A percentile compares a stretch with the other conserved stretches of the same genome.
Conservation (phyloP, 1,140 invertebrate species). For the Drosophila rufa region DNA sequence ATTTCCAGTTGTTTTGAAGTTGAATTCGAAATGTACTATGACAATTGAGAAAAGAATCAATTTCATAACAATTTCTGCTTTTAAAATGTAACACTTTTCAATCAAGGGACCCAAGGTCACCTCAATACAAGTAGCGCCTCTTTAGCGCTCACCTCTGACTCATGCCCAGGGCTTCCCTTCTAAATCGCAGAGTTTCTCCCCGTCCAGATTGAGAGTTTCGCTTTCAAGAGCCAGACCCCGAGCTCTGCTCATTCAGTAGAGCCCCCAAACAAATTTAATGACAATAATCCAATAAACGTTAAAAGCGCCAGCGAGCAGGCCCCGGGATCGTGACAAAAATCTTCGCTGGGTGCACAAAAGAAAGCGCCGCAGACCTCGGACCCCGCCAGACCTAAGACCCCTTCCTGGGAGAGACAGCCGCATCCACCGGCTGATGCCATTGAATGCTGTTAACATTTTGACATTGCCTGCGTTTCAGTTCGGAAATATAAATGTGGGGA, state of each 20-base stretch:
- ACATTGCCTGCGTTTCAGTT: slow-evolving; percentile 72
- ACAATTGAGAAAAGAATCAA: not conserved
- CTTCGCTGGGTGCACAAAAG: slow-evolving; percentile 63
- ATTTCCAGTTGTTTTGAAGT: not conserved
- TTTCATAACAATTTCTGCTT: not conserved
- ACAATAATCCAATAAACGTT: slow-evolving; percentile 83
- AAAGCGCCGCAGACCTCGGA: slow-evolving; percentile 62
- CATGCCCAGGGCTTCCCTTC: slow-evolving; percentile 32
- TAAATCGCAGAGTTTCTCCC: slow-evolving; percentile 26
- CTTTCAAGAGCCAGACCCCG: slow-evolving; percentile 57
- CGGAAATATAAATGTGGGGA: slow-evolving; percentile 29
- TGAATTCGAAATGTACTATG: slow-evolving; percentile 2
- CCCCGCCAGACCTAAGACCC: slow-evolving; percentile 34
- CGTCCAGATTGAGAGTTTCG: slow-evolving; percentile 49
- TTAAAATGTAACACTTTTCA: too few species aligned
- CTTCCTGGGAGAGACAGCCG: slow-evolving; percentile 19
- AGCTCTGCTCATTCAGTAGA: slow-evolving; percentile 16
- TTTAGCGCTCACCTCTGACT: slow-evolving; percentile 63
- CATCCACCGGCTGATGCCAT: slow-evolving; percentile 13
- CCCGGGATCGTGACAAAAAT: slow-evolving; percentile 77
- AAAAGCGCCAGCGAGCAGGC: slow-evolving; percentile 46
- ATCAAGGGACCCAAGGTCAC: slow-evolving; percentile 11
- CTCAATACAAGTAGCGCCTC: slow-evolving; percentile 52
- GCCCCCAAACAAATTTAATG: slow-evolving; percentile 66
- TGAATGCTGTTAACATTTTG: slow-evolving; percentile 73